Percentiles rank a stretch among this genome's conserved stretches.
phyloP scores from a whole-genome alignment of 1,140 invertebrate genomes.

The Scaptomyza graminum region DNA sequence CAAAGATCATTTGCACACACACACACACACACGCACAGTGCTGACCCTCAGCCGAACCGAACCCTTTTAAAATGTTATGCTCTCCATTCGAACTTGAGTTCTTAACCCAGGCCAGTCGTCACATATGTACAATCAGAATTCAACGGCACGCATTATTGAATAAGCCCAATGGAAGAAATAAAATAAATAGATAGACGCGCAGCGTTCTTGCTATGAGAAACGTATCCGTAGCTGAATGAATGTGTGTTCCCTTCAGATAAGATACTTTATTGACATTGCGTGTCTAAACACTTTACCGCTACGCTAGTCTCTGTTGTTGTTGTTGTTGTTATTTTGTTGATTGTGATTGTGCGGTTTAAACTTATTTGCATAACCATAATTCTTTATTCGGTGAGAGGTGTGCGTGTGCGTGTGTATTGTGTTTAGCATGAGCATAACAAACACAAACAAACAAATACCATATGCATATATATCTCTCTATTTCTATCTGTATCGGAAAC shows the following conservation, averaged over 20 bases:
- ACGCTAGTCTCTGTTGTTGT: slow-evolving; percentile 53
- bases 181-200: slow-evolving; percentile 2
- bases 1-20: slow-evolving; percentile 72
- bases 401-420: slow-evolving; percentile 46
- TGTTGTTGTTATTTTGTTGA: slow-evolving; percentile 62
- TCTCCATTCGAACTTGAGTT: slow-evolving; percentile 34
- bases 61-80: slow-evolving; percentile 75
- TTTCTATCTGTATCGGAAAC: no score
- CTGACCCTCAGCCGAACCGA: slow-evolving; percentile 44
- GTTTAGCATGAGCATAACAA: slow-evolving; percentile 42
- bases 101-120: slow-evolving; percentile 42
- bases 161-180: slow-evolving; percentile 31
- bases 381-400: slow-evolving; percentile 56
- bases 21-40: slow-evolving; percentile 21
- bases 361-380: slow-evolving; percentile 79
- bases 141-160: slow-evolving; percentile 80
- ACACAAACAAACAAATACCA: slow-evolving; percentile 28
- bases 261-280: slow-evolving; percentile 81
- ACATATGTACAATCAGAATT: slow-evolving; percentile 75
- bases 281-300: slow-evolving; percentile 81
- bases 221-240: slow-evolving; percentile 62
- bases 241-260: slow-evolving; percentile 58
- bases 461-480: slow-evolving; percentile 16
- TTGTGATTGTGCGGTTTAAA: slow-evolving; percentile 81
- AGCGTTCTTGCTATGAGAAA: slow-evolving; percentile 53